Conservation (phyloP, 2,113 vertebrate genomes). For the Tyrannus savana region DNA sequence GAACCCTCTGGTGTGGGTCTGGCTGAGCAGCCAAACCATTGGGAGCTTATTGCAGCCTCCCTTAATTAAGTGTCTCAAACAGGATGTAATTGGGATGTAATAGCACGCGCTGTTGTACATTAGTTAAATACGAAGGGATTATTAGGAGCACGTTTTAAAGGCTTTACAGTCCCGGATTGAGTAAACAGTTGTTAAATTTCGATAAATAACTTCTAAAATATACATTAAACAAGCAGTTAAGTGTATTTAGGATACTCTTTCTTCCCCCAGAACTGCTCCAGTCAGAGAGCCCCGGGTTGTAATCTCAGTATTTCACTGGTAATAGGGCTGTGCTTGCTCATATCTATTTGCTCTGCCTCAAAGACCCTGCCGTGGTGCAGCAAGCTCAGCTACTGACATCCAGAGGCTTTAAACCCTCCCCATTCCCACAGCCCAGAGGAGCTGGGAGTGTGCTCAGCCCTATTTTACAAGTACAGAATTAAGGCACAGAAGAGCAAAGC, state of each 20-base stretch:
- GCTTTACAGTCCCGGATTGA: slow-evolving; percentile 66
- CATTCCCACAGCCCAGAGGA: not conserved
- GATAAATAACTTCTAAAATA: slow-evolving; percentile 47
- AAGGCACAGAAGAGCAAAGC: slow-evolving; percentile 22
- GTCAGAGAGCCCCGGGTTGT: not conserved
- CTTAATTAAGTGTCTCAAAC: slow-evolving; percentile 77
- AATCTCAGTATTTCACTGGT: not conserved
- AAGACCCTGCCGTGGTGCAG: not conserved
- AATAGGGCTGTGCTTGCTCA: not conserved
- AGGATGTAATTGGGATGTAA: slow-evolving; percentile 79
- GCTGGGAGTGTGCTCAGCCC: not conserved
- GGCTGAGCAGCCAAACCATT: slow-evolving; percentile 30
- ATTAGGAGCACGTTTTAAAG: slow-evolving; percentile 76
- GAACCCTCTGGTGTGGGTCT: not conserved
- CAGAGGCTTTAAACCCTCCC: not conserved
- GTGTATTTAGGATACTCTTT: not conserved
- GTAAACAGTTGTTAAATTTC: slow-evolving; percentile 71
- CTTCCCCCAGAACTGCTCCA: not conserved
- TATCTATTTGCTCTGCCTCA: not conserved
- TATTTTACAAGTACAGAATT: not conserved
- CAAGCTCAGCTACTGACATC: not conserved
- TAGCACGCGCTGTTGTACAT: slow-evolving; percentile 72
- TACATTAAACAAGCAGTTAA: slow-evolving; percentile 35
- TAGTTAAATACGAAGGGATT: slow-evolving; percentile 75
- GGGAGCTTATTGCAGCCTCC: slow-evolving; percentile 67